phyloP scores from a whole-genome alignment of 1,140 invertebrate genomes.

The Dendrolimus kikuchii region DNA sequence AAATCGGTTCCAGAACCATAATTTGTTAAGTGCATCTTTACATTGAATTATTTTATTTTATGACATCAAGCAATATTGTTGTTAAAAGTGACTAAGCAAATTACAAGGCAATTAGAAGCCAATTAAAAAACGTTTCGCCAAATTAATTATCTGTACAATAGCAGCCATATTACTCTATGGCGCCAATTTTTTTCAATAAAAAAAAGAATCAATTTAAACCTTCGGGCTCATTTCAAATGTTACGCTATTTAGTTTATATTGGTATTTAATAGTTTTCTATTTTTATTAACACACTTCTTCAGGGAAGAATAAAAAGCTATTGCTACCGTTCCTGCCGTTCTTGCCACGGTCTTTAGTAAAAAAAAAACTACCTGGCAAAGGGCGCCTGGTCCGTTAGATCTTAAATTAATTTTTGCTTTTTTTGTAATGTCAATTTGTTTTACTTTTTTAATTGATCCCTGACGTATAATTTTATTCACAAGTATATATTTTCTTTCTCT shows the following conservation, averaged over 20 bases:
- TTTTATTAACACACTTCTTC: slow-evolving; percentile 53
- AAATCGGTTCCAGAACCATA: too few relatives aligned
- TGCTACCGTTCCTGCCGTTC: slow-evolving; percentile 51
- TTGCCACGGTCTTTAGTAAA: slow-evolving; percentile 29
- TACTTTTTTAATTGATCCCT: too few relatives aligned
- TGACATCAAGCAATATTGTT: too few relatives aligned
- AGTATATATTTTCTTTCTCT: too few relatives aligned
- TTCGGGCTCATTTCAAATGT: slow-evolving; percentile 27
- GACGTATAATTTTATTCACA: too few relatives aligned
- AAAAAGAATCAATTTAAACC: slow-evolving; percentile 25
- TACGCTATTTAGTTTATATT: slow-evolving; percentile 33
- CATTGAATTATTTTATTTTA: too few relatives aligned
- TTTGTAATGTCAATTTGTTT: too few relatives aligned
- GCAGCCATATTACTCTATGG: slow-evolving; percentile 20
- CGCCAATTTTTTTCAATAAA: slow-evolving; percentile 28
- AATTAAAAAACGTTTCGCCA: too few relatives aligned
- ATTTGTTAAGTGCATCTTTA: too few relatives aligned
- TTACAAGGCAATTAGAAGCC: too few relatives aligned
- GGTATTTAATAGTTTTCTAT: slow-evolving; percentile 61
- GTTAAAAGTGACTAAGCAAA: too few relatives aligned
- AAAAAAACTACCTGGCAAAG: slow-evolving; percentile 55
- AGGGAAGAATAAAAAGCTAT: slow-evolving; percentile 47
- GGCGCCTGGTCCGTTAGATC: slow-evolving; percentile 29
- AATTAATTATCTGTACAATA: too few relatives aligned
- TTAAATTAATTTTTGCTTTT: slow-evolving; percentile 54